Evolutionary conservation across 2,797 vertebrate species (phyloP), one percentile per base, ranked within the genome.

Genomic region (Bucorvus abyssinicus): DNA sequence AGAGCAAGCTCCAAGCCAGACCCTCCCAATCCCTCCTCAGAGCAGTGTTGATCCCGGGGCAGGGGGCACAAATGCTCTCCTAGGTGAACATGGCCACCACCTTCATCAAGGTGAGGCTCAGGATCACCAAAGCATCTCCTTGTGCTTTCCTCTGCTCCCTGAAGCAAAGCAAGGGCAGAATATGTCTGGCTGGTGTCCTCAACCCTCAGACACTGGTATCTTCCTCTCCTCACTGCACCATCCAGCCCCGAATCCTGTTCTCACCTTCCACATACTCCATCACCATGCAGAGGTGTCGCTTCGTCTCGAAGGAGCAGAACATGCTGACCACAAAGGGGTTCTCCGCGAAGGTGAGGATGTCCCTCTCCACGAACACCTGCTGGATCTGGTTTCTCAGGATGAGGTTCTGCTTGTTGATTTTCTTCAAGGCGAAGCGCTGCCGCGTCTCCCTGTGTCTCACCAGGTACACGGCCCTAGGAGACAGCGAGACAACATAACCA

Each of bases 231-330:
- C 32, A 10, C 68, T 26, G 49, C 70, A n/a, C 34, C 0, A 0
- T 12, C 30, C 77, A 75, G 40, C 61, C 63, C 19, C 0, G 0
- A 4, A 16, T 36, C 16, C 63, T 2, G 4, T 36, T 20, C 95
- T 94, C 97, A 99, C 99, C 99, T 99, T 99, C 99, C 92, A 99
- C 99, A 0, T 99, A 99, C 96, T 99, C 99, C 99, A 99, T 99
- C 96, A 99, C 99, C 99, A 99, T 99, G 97, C 99, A 99, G 78
- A 99, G 98, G 95, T 99, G 99, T 13, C 99, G 97, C 22, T 98
- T 98, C 0, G 99, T 99, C 97, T 99, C 99, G 2, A 99, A 99
- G 38, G 99, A 99, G 97, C 99, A 99, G 98, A 99, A 99, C 99
- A 99, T 99, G 95, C 99, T 98, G 94, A 99, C 99, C 22, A 99